phyloP scores from a whole-genome alignment of 2,888 invertebrate species.

The Drosophila mimica region DNA sequence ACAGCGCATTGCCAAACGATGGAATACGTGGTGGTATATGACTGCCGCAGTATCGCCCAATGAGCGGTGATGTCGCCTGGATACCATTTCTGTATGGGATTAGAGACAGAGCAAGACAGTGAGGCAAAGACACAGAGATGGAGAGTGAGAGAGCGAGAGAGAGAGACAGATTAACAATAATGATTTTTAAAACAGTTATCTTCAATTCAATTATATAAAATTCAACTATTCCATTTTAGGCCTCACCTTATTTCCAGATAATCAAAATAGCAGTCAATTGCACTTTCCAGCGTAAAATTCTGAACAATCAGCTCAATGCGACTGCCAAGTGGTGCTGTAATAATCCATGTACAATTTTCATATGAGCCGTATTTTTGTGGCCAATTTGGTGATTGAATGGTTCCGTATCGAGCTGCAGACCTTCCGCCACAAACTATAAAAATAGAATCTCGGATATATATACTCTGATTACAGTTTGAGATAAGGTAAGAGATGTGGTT shows the following conservation, averaged over 20 bases:
- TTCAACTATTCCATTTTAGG: neutral
- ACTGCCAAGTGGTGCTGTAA: conserved; percentile 90
- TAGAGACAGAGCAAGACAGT: no score
- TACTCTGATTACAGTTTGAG: neutral
- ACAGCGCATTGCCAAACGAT: conserved; percentile 91
- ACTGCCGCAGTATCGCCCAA: conserved; percentile 92
- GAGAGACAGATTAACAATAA: neutral
- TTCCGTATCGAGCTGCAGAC: conserved; percentile 88
- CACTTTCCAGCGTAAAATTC: conserved; percentile 88
- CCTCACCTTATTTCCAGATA: conserved; percentile 90
- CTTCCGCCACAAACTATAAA: conserved; percentile 90
- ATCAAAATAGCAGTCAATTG: conserved; percentile 86
- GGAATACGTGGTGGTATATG: conserved; percentile 88
- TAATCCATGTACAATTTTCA: conserved; percentile 92
- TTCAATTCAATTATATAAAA: neutral
- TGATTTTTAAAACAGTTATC: no score
- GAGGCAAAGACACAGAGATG: neutral
- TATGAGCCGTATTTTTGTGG: conserved; percentile 89
- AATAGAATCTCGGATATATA: neutral
- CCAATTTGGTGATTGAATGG: conserved; percentile 92
- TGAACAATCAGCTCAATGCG: conserved; percentile 90
- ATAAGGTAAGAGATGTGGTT: neutral
- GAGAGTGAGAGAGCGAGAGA: neutral
- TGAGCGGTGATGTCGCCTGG: conserved; percentile 89
- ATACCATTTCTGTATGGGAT: conserved; percentile 89